Evolutionary conservation across 2,113 vertebrate genomes (phyloP), one percentile per base, ranked within the genome.

Genomic region (Uropsilus gracilis): DNA sequence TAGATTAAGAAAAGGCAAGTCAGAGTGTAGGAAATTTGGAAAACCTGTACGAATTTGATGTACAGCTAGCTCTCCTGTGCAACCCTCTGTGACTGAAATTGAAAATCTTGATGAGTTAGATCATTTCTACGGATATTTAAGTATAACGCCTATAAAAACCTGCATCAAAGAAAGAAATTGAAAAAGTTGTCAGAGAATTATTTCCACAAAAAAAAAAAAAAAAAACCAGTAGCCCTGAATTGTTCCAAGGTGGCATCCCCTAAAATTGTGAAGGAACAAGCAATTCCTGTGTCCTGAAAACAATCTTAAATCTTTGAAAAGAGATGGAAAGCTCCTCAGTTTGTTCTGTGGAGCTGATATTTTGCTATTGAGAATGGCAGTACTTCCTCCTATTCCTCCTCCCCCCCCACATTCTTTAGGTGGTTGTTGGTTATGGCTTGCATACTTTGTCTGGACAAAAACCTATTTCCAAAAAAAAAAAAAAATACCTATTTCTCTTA

Each of bases 171-270:
- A 26, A 88, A 88, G 61, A 90, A 68, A 68, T 10, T 48, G 14
- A 76, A 69, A 69, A 71, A 86, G n/a, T 22, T n/a, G 4, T 85
- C 75, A 81, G 77, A 93, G n/a, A 90, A 34, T n/a, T 86, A 66
- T 75, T 94, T 90, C 48, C 34, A 86, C n/a, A n/a, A n/a, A n/a
- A n/a, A n/a, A n/a, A n/a, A n/a, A n/a, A n/a, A n/a, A n/a, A 34
- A 11, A 73, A 82, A 87, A 89, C 12, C 42, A 46, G 37, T 24
- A 44, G 81, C 46, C 50, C 32, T 34, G n/a, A 88, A 8, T 77
- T 92, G 46, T 55, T 89, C 75, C 86, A 76, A 57, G 18, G 44
- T 77, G 44, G 37, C 17, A 34, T 39, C 83, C 17, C 24, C 46
- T 88, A 39, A 80, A n/a, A 32, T 24, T 63, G 34, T 48, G 26